phyloP scores from a whole-genome alignment of 1,140 invertebrate genomes.

The Tetramorium simillimum region DNA sequence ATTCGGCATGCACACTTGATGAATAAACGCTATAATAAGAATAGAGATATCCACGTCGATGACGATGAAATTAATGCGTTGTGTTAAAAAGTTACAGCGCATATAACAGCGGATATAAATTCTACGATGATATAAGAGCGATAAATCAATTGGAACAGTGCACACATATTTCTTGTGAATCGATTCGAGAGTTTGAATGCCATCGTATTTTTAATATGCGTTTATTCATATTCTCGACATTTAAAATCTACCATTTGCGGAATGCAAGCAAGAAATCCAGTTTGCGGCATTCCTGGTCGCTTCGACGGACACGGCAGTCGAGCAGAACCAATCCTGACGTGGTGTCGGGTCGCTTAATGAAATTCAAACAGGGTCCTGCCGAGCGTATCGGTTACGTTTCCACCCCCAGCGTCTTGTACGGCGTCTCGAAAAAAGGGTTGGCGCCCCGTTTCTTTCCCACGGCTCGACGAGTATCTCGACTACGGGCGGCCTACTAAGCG shows the following conservation, averaged over 20 bases:
- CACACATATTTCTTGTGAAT: not conserved
- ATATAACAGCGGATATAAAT: not conserved
- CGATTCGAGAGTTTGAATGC: not conserved
- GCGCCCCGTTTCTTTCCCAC: constrained; percentile 71
- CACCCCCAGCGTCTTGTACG: constrained; percentile 68
- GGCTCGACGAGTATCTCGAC: constrained; percentile 33
- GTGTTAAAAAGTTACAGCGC: not conserved
- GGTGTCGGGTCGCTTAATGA: constrained; percentile 62
- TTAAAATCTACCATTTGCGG: constrained; percentile 19
- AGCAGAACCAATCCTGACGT: constrained; percentile 59
- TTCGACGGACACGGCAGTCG: constrained; percentile 53
- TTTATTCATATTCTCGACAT: constrained; percentile 9
- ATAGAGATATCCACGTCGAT: not conserved
- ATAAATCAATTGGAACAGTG: not conserved
- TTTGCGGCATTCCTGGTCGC: constrained; percentile 54
- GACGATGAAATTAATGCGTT: not conserved
- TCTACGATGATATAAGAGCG: not conserved
- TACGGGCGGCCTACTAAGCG: not conserved
- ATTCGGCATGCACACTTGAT: not conserved
- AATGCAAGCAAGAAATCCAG: constrained; percentile 45
- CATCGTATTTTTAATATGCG: constrained; percentile 15
- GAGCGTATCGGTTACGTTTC: constrained; percentile 68
- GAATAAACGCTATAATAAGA: not conserved
- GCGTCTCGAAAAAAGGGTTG: constrained; percentile 66
- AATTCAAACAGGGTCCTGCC: constrained; percentile 67